These are phyloP conservation scores for Lordiphosa collinella DNA, from an alignment of 1,140 invertebrate genomes.

Conservation along the genomic window DNA sequence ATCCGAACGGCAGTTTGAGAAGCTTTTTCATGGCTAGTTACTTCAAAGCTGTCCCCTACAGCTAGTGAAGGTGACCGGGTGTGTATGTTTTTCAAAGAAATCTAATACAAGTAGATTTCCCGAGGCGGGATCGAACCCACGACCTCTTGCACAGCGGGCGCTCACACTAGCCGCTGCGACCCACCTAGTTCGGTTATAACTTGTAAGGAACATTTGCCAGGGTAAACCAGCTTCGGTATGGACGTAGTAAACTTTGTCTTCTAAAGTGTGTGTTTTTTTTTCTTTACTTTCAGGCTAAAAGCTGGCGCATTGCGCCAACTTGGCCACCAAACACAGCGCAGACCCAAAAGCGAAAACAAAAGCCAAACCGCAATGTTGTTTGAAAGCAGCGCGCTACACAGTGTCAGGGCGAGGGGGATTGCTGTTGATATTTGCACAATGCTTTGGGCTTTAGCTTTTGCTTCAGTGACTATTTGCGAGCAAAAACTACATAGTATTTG, in stretches of 20 bases:
- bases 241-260: neutral
- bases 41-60: no score
- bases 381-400: neutral
- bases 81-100: no score
- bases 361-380: conserved; percentile 43
- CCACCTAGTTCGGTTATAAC: no score
- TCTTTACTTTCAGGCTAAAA: conserved; percentile 20
- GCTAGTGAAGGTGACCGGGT: no score
- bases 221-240: no score
- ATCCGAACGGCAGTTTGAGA: no score
- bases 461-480: conserved; percentile 9
- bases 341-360: conserved; percentile 23
- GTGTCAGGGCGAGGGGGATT: conserved; percentile 2
- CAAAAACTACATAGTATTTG: conserved; percentile 20
- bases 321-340: neutral
- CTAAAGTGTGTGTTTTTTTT: neutral
- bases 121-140: no score
- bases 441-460: conserved; percentile 37
- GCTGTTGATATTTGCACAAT: conserved; percentile 46
- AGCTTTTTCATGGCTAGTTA: no score
- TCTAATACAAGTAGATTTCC: no score
- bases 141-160: no score
- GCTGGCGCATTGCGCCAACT: conserved; percentile 39
- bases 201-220: no score
- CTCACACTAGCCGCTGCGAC: no score